phyloP scores from a whole-genome alignment of 2,888 invertebrate genomes.

The Agelastica alni region DNA sequence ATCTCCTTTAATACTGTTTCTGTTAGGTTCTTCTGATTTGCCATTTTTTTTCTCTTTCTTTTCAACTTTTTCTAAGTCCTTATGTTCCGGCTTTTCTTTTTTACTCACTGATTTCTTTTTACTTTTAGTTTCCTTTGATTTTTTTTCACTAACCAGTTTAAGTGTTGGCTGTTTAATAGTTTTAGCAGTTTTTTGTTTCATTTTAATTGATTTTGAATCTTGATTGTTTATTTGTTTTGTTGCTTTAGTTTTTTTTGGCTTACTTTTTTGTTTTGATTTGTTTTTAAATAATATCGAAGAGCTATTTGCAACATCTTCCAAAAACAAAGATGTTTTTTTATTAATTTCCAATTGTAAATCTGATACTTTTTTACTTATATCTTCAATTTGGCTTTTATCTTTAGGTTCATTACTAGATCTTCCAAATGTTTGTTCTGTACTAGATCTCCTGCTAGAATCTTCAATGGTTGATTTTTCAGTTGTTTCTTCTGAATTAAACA shows the following conservation, averaged over 20 bases:
- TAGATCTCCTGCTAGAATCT: no score
- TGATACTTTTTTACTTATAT: not conserved
- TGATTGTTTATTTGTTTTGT: slow-evolving; percentile 12
- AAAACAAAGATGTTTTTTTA: not conserved
- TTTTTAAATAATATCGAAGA: not conserved
- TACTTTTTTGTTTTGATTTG: slow-evolving; percentile 19
- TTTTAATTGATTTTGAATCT: no score
- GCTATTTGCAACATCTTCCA: slow-evolving; percentile 2
- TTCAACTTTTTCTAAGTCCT: slow-evolving; percentile 17
- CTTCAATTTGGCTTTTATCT: not conserved
- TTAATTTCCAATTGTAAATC: not conserved
- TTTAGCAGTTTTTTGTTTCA: slow-evolving; percentile 5
- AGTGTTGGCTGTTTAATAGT: slow-evolving; percentile 11
- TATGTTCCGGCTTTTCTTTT: slow-evolving; percentile 27
- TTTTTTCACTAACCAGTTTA: slow-evolving; percentile 14
- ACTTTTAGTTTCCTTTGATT: slow-evolving; percentile 14
- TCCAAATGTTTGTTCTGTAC: no score
- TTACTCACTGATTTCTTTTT: slow-evolving; percentile 15
- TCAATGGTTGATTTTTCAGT: not conserved
- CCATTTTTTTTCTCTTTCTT: slow-evolving; percentile 23
- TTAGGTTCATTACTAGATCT: not conserved
- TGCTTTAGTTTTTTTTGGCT: not conserved
- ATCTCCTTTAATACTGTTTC: slow-evolving; percentile 20
- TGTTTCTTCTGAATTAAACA: no score
- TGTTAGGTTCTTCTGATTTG: slow-evolving; percentile 14